phyloP scores from a whole-genome alignment of 2,797 vertebrate species.

The Bryconaethiops microstoma region DNA sequence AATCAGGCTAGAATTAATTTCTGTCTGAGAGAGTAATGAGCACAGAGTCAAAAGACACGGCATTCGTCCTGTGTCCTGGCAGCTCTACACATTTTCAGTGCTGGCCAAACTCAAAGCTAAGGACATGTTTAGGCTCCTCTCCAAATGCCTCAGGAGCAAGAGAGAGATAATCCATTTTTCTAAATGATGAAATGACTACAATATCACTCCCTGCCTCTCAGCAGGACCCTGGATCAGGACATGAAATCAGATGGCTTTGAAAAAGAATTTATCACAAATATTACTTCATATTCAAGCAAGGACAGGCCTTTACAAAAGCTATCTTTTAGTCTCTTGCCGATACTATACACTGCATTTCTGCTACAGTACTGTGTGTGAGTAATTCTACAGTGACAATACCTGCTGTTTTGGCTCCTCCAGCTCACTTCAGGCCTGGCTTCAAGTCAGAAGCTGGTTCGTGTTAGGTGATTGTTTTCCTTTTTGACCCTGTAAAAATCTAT shows the following conservation, averaged over 20 bases:
- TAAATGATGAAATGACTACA: constrained; percentile 51
- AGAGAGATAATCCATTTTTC: constrained; percentile 50
- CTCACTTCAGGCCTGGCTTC: too few relatives aligned
- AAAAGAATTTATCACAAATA: constrained; percentile 6
- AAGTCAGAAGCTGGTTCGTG: too few relatives aligned
- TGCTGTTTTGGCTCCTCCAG: too few relatives aligned
- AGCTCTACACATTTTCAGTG: constrained; percentile 29
- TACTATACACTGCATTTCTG: background rate
- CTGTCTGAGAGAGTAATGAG: constrained; percentile 31
- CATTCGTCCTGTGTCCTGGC: constrained; percentile 27
- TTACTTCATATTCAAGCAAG: constrained; percentile 2
- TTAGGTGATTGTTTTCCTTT: too few relatives aligned
- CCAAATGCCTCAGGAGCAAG: constrained; percentile 46
- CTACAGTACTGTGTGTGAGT: too few relatives aligned
- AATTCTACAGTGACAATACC: too few relatives aligned
- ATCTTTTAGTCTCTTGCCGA: background rate
- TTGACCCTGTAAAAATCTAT: too few relatives aligned
- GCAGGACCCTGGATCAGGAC: constrained; percentile 37
- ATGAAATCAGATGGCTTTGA: background rate
- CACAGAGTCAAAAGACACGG: constrained; percentile 3
- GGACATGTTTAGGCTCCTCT: constrained; percentile 45
- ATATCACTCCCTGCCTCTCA: constrained; percentile 40
- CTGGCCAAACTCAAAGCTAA: constrained; percentile 37
- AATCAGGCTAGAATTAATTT: constrained; percentile 25
- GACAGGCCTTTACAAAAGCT: background rate